Base-by-base conservation (phyloP, 1,140 invertebrate species). In the Trichonephila inaurata region DNA sequence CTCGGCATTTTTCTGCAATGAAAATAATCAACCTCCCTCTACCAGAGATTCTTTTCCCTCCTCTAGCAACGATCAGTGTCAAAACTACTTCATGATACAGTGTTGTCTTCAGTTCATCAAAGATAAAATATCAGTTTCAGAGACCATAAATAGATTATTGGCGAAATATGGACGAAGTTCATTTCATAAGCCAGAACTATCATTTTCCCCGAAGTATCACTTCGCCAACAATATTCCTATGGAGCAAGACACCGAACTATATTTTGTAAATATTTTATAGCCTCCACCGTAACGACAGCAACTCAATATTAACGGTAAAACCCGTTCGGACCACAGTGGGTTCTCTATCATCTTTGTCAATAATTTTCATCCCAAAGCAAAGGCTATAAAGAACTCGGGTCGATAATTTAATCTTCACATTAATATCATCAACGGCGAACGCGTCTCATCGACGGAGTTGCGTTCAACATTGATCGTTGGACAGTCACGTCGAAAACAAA, bases 351-450 rank as follows among this genome's bases (percentile, higher is more conserved):
- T 81, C 69, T 33, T 66, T 82, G 89, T 91, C 89, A 62, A 91
- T 91, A 81, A 77, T 91, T 91, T 82, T 44, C 89, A 77, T 91
- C 89, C 51, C n/a, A 64, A 60, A 60, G 89, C 51, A 81, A 51
- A 81, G 61, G 89, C 44, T 81, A 82, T 91, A 91, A 69, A 89
- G 62, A 66, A 89, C 33, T 7, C 21, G 3, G 89, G 89, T 91
- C 89, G 89, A 91, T 91, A 91, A 91, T 91, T 91, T 91, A 91
- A 91, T 91, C 89, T 91, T n/a, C 69, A 91, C 66, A 91, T 91
- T 91, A 91, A 81, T 81, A 81, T 91, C 89, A 77, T 91, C 69
- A 89, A 72, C 21, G 66, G 16, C 1, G 44, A 44, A 62, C 18
- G 51, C 19, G 19, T 66, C 19, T 19, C 61, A 64, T 24, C 62